Conservation (phyloP, 2,113 vertebrate species). For the Sterrhoptilus dennistouni region DNA sequence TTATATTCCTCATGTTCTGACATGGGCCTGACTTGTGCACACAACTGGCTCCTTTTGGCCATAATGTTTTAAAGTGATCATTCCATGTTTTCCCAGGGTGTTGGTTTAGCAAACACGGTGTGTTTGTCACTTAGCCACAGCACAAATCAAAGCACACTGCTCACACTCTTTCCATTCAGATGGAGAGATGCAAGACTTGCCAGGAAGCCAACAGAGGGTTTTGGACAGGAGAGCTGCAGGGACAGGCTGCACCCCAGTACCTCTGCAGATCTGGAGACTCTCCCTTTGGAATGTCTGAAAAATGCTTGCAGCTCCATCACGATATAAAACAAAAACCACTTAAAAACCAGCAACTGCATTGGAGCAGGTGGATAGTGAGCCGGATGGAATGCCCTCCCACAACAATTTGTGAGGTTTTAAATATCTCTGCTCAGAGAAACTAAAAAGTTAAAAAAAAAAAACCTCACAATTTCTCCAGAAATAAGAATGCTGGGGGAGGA, state of each 20-base stretch:
- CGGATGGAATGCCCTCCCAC: slow-evolving; percentile 31
- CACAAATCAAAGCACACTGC: not conserved
- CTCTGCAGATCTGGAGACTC: not conserved
- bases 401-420: slow-evolving; percentile 31
- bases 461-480: slow-evolving; percentile 6
- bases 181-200: not conserved
- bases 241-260: not conserved
- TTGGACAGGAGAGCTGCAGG: not conserved
- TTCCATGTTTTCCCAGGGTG: not conserved
- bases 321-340: not conserved
- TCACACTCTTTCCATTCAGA: not conserved
- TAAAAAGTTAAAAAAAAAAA: not conserved
- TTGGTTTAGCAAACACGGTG: not conserved
- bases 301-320: not conserved
- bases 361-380: not conserved
- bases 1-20: not conserved
- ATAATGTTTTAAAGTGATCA: not conserved
- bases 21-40: rapidly evolving
- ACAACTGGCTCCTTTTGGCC: not conserved
- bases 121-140: not conserved
- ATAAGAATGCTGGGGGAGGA: slow-evolving; percentile 38
- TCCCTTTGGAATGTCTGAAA: not conserved
- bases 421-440: not conserved
- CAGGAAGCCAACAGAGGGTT: not conserved
- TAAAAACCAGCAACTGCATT: not conserved